These are phyloP conservation scores for Drosophila mayri DNA, from an alignment of 1,140 invertebrate genomes.

Conservation along the genomic window DNA sequence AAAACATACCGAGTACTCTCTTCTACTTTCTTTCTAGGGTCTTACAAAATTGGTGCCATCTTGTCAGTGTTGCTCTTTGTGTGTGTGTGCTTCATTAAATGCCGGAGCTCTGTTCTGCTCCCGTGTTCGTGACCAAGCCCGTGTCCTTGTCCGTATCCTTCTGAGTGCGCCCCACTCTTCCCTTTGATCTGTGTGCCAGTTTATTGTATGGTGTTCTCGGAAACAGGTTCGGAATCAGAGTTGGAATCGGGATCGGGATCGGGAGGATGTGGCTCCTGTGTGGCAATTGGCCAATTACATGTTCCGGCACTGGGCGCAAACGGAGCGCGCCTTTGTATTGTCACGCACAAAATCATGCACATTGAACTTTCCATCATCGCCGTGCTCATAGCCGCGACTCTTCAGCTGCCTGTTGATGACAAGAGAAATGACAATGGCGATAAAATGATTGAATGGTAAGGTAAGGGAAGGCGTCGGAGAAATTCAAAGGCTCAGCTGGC, in stretches of 20 bases:
- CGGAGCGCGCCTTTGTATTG: constrained; percentile 86
- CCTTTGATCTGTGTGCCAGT: constrained; percentile 52
- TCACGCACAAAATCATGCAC: constrained; percentile 89
- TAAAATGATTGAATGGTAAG: not conserved
- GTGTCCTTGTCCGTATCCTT: constrained; percentile 19
- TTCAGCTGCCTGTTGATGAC: constrained; percentile 87
- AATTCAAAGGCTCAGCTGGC: not conserved
- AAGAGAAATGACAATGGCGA: constrained; percentile 7
- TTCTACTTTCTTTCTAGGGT: constrained; percentile 30
- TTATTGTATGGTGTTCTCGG: constrained; percentile 57
- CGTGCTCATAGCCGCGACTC: constrained; percentile 86
- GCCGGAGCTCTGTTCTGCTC: constrained; percentile 34
- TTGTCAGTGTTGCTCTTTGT: constrained; percentile 32
- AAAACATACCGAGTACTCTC: constrained; percentile 44
- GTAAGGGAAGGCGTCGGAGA: not conserved
- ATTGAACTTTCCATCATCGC: constrained; percentile 88
- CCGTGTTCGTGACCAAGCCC: constrained; percentile 1
- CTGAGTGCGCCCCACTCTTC: constrained; percentile 46
- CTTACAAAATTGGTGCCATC: constrained; percentile 63
- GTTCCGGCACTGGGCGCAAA: constrained; percentile 85
- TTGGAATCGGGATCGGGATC: constrained; percentile 10
- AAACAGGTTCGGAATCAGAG: constrained; percentile 4
- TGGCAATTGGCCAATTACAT: constrained; percentile 66
- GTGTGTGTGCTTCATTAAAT: constrained; percentile 34
- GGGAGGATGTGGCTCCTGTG: constrained; percentile 24